Evolutionary conservation across 2,797 vertebrate species (phyloP), one percentile per base, ranked within the genome.

Genomic region (Acanthurus leucopareius): DNA sequence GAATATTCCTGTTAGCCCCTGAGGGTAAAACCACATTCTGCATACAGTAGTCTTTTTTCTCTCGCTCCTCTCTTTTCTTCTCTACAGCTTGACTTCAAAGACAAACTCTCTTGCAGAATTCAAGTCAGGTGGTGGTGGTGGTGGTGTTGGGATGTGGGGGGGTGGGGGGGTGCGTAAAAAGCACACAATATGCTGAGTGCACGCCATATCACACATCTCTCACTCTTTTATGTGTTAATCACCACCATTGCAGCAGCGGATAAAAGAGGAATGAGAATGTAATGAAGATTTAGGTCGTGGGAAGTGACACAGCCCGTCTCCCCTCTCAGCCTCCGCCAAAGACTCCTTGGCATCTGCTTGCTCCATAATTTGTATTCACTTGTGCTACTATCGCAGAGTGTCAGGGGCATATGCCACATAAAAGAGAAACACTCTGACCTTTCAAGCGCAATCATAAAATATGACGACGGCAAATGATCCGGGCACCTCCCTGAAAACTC

Each of bases 221-320:
- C 68, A 20, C 72, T 75, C 89, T 91, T 91, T 93, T 86, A 91
- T 90, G 91, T 92, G 92, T 86, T 94, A 94, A 94, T 92, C 89
- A 85, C 69, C 49, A 35, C 78, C 80, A 80, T 76, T 35, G 52
- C 79, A 20, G 73, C 64, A 15, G 82, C 11, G 57, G 71, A 85
- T 52, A 69, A 79, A 76, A 75, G 85, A 82, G 45, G 51, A 86
- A 88, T 70, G 74, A 77, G 73, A 91, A 87, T 65, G 65, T 78
- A 84, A 90, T 87, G 65, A 89, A 89, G 84, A 92, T 90, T 91
- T 87, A 82, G 83, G 81, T 86, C 73, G 80, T 89, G 77, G 87
- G 89, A 92, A 91, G 80, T 79, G 86, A 75, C 67, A 25, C 72
- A 44, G 63, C 53, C 47, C 25, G 52, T 28, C 60, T 32, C 40